Evolutionary conservation across 35 echinoderm and acorn worm species (phyloP), one percentile per base, ranked within the genome.

Genomic region (Acanthaster planci): DNA sequence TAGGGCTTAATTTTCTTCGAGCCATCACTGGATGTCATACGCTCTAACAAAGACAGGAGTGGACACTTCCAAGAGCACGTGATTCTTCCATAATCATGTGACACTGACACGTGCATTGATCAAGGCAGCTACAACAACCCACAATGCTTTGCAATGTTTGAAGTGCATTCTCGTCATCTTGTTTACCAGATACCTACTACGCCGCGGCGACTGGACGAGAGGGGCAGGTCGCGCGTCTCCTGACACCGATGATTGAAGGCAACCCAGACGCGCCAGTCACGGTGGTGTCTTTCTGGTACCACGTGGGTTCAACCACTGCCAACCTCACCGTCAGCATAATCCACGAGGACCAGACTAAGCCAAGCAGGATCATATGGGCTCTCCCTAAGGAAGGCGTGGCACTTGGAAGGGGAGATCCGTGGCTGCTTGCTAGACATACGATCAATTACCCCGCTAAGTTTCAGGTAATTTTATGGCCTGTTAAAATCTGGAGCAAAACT

Each of bases 401-500:
- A 26, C 34, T 72, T 7, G n/a, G 26, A 10, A 72, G 34, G 64
- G 34, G 26, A 2, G 64, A 72, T 26, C 64, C 64, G 29, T 72
- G 64, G 64, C 15, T 72, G 10, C 9, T 34, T 31, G 64, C 64
- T 72, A 72, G 34, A 34, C 10, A 2, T 21, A 72, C 34, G 2
- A 35, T 72, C 26, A 31, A 72, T 72, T 72, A 72, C 15, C 26
- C 64, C 64, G 64, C 26, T 31, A 72, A 12, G 64, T 72, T 72
- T 36, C 64, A 72, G 64, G 64, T 72, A 72, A n/a, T n/a, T n/a
- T n/a, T n/a, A n/a, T n/a, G n/a, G n/a, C n/a, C n/a, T n/a, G n/a
- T n/a, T n/a, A n/a, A n/a, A n/a, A n/a, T n/a, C n/a, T n/a, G n/a
- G n/a, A n/a, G n/a, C n/a, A n/a, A n/a, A n/a, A n/a, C n/a, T n/a